phyloP scores from a whole-genome alignment of 2,113 vertebrate genomes.

The Pangasianodon gigas region DNA sequence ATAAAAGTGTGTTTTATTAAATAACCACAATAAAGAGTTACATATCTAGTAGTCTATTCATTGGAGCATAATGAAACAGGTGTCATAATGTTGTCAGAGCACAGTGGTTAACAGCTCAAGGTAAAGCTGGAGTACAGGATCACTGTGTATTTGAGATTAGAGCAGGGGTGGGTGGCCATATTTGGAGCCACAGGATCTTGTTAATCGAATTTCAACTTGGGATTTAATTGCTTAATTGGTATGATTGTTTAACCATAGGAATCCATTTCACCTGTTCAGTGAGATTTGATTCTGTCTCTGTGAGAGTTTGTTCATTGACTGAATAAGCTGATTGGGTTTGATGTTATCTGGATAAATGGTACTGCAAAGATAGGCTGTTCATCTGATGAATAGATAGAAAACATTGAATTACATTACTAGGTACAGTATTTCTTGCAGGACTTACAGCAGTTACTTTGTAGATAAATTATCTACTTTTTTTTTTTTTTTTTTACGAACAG shows the following conservation, averaged over 20 bases:
- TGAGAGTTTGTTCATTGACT: slow-evolving; percentile 27
- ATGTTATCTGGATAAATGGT: slow-evolving; percentile 21
- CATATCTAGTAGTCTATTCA: not conserved
- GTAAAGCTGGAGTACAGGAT: slow-evolving; percentile 54
- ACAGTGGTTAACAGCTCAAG: slow-evolving; percentile 36
- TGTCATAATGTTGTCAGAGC: slow-evolving; percentile 49
- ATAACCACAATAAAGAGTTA: not conserved
- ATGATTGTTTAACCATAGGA: slow-evolving; percentile 74
- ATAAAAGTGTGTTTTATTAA: slow-evolving; percentile 8
- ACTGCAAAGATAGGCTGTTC: not conserved
- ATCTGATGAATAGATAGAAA: not conserved
- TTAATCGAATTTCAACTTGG: slow-evolving; percentile 71
- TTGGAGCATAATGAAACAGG: not conserved
- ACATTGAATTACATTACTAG: not conserved
- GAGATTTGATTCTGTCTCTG: slow-evolving; percentile 46
- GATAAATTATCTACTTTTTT: not conserved
- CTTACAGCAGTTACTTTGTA: not conserved
- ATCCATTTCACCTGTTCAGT: slow-evolving; percentile 69
- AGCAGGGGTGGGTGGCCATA: slow-evolving; percentile 57
- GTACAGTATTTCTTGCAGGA: not conserved
- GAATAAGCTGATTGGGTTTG: slow-evolving; percentile 18
- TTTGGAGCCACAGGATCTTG: slow-evolving; percentile 63
- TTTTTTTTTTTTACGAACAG: not conserved
- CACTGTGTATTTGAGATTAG: slow-evolving; percentile 72
- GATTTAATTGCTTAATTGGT: slow-evolving; percentile 74